These are phyloP conservation scores for Tapera naevia DNA, from an alignment of 2,797 vertebrate genomes.

Conservation along the genomic window DNA sequence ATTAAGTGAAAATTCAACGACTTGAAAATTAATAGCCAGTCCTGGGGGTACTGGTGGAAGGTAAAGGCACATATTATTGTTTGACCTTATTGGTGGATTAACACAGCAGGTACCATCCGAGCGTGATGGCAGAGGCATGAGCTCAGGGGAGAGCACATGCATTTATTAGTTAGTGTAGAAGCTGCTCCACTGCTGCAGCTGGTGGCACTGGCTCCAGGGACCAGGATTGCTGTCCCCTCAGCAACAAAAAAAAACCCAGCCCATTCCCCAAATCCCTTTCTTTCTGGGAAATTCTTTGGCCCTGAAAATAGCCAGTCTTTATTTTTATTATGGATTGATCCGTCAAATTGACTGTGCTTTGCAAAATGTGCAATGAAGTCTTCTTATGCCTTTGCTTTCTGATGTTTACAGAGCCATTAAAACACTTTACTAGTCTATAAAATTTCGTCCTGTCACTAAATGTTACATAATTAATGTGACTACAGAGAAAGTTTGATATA, in stretches of 20 bases:
- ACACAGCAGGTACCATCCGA: neutral
- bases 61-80: slow-evolving; percentile 34
- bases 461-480: neutral
- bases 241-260: neutral
- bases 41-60: slow-evolving; percentile 10
- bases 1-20: slow-evolving; percentile 32
- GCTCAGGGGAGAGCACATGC: neutral
- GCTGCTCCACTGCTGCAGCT: slow-evolving; percentile 15
- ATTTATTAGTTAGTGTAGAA: neutral
- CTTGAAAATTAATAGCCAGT: slow-evolving; percentile 53
- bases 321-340: neutral
- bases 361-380: neutral
- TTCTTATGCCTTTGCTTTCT: neutral
- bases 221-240: neutral
- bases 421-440: neutral
- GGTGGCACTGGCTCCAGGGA: neutral
- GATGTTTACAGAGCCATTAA: neutral
- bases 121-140: slow-evolving; percentile 17
- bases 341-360: neutral
- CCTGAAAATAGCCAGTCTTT: neutral
- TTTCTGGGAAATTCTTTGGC: neutral
- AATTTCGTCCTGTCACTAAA: neutral
- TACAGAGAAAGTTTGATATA: neutral
- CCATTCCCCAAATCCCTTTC: neutral
- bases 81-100: slow-evolving; percentile 56